These are phyloP conservation scores for Hyalella azteca DNA, from an alignment of 2,888 invertebrate species.

Conservation along the genomic window DNA sequence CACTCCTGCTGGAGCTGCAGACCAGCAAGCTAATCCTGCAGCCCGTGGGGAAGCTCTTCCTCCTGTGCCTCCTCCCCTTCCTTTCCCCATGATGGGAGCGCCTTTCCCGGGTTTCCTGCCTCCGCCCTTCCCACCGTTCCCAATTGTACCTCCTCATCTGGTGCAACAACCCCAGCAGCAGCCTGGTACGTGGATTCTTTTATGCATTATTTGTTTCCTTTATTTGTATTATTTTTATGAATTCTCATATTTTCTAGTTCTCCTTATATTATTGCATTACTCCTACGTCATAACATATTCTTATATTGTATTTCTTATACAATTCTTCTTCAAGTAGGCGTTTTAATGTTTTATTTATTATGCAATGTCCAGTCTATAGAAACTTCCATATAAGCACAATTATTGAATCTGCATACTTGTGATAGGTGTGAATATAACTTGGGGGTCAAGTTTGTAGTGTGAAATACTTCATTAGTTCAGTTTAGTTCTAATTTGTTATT, in stretches of 20 bases:
- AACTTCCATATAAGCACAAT: no score
- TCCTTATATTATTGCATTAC: neutral
- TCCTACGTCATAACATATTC: no score
- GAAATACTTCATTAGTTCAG: no score
- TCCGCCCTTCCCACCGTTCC: neutral
- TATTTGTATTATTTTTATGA: neutral
- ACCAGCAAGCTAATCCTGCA: neutral
- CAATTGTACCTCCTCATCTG: neutral
- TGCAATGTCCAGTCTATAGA: no score
- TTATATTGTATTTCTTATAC: no score
- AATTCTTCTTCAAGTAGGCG: no score
- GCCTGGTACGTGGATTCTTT: neutral
- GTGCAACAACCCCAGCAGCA: neutral
- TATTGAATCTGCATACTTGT: no score
- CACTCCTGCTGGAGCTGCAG: neutral
- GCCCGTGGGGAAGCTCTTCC: neutral
- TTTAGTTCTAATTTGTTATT: no score
- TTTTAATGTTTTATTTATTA: no score
- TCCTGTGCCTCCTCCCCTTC: neutral
- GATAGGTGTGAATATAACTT: no score
- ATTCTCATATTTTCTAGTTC: neutral
- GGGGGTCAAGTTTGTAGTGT: no score
- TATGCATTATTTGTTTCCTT: neutral
- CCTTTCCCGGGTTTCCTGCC: slow-evolving; percentile 41
- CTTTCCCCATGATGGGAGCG: slow-evolving; percentile 28